Conservation (phyloP, 2,113 vertebrate genomes). For the Dipodomys merriami region DNA sequence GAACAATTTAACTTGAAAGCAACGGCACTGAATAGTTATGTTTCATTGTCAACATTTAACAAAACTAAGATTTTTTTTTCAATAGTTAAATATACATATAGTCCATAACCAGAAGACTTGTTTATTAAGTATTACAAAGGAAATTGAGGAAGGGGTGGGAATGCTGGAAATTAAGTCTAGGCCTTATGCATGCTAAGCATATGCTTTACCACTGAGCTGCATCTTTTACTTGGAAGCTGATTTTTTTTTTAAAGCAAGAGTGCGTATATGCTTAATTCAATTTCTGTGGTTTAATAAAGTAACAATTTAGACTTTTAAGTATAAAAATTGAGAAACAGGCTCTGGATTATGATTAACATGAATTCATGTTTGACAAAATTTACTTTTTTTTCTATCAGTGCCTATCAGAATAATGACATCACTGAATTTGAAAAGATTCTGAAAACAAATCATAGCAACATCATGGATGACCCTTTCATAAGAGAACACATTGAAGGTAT, state of each 20-base stretch:
- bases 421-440: conserved; percentile 99
- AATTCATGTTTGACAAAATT: conserved; percentile 52
- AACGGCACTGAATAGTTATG: conserved; percentile 27
- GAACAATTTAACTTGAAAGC: conserved; percentile 39
- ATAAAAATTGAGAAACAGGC: conserved; percentile 50
- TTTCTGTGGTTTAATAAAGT: conserved; percentile 27
- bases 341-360: conserved; percentile 25
- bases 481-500: conserved; percentile 99
- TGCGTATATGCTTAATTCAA: neutral
- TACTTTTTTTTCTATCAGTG: conserved; percentile 86
- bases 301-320: conserved; percentile 59
- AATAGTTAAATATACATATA: conserved; percentile 44
- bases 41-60: conserved; percentile 18
- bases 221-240: neutral
- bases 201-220: neutral
- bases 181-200: neutral
- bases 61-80: conserved; percentile 40
- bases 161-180: neutral
- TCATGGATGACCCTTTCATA: conserved; percentile 99
- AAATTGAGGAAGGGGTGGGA: too few species aligned
- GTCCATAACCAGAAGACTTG: neutral
- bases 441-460: conserved; percentile 99
- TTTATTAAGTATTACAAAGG: conserved; percentile 37
- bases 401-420: conserved; percentile 99
- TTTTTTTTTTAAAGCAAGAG: conserved; percentile 32